Base-by-base conservation (phyloP, 2,113 vertebrate species). In the zebrafish (Danio rerio) region DNA sequence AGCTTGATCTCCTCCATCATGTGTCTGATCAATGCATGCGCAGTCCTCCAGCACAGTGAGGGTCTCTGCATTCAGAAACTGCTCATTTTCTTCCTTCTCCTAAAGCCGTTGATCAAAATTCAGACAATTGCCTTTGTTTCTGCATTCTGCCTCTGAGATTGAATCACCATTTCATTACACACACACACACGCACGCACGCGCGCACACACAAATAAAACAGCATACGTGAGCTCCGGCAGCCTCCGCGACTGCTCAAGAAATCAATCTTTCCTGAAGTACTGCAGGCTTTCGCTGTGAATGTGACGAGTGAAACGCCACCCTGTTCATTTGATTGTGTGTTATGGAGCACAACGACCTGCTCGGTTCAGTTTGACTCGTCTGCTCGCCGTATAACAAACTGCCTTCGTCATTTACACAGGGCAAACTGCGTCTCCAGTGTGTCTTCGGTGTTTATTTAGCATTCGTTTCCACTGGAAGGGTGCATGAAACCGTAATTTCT, bases 391-490 rank as follows among this genome's bases (percentile, higher is more conserved):
- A 42, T 52, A 72, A 72, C 7, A 18, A 74, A 69, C 5, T 3
- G 65, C 85, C 89, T 88, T 88, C 78, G 88, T 88, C 79, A 74
- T 85, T 86, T 78, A n/a, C 87, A 87, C n/a, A n/a, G n/a, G n/a
- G n/a, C n/a, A n/a, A n/a, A n/a, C n/a, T n/a, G n/a, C n/a, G n/a
- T n/a, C n/a, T n/a, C n/a, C n/a, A n/a, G n/a, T 86, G 86, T 88
- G 87, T 78, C 78, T 73, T 18, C 43, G 52, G 55, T 20, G 61
- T 83, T 84, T 85, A 71, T 31, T 45, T 71, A 86, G 83, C 83
- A 85, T 80, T 87, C 66, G 78, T 84, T 88, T 87, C 79, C 83
- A 85, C 49, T 16, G 21, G 52, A 83, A 82, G 82, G 73, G 81
- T 78, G 82, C 87, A 85, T 83, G 86, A 15, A 71, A 62, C 50